Percentiles rank a stretch among this genome's conserved stretches.
These are phyloP conservation scores for Paralichthys olivaceus DNA, from an alignment of 2,113 vertebrate genomes.

Conservation along the genomic window DNA sequence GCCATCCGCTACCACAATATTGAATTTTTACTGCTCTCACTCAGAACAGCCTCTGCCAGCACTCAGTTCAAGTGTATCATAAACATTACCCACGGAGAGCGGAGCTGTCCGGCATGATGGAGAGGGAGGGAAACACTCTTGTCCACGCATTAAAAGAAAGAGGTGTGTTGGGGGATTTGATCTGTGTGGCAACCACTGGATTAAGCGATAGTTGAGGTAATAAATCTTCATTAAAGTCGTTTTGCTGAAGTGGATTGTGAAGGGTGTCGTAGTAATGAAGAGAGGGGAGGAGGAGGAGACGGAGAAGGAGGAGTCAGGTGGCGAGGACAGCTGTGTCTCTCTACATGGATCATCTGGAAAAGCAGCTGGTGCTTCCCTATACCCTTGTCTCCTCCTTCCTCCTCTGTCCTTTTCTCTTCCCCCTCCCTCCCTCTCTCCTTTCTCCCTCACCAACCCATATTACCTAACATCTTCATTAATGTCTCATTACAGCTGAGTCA, in stretches of 20 bases:
- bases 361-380: constrained; percentile 66
- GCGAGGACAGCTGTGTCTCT: constrained; percentile 59
- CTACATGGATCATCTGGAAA: constrained; percentile 70
- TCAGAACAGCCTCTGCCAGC: constrained; percentile 34
- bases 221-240: constrained; percentile 66
- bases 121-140: constrained; percentile 53
- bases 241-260: constrained; percentile 41
- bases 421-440: constrained; percentile 9
- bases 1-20: not conserved
- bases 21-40: constrained; percentile 50
- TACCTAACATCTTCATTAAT: constrained; percentile 76
- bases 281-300: constrained; percentile 11
- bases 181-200: constrained; percentile 53
- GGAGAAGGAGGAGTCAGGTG: constrained; percentile 29
- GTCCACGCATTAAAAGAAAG: constrained; percentile 17
- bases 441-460: constrained; percentile 54
- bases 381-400: constrained; percentile 45
- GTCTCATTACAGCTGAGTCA: constrained; percentile 73
- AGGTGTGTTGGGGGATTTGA: constrained; percentile 26
- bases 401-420: constrained; percentile 17
- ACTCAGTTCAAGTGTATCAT: constrained; percentile 47
- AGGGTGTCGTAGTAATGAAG: not conserved
- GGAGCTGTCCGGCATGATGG: constrained; percentile 53
- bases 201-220: constrained; percentile 41
- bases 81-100: constrained; percentile 49